phyloP scores from a whole-genome alignment of 1,140 invertebrate genomes.

The Geopemphigus sp. region DNA sequence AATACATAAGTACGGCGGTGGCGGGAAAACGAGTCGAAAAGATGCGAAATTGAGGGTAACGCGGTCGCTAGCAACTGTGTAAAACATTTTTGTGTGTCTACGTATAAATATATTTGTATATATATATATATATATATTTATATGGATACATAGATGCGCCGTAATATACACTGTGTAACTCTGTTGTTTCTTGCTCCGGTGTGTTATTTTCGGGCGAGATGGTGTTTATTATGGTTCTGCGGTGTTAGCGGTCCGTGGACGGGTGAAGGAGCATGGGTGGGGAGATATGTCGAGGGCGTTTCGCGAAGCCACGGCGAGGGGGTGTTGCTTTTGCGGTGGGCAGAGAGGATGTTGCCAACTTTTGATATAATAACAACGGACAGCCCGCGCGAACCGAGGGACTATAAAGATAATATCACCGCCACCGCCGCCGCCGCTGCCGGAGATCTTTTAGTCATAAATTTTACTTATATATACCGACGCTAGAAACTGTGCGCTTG shows the following conservation, averaged over 20 bases:
- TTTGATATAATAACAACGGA: conserved; percentile 50
- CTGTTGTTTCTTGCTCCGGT: conserved; percentile 8
- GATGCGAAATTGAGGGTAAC: too few species aligned
- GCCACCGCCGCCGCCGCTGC: not conserved
- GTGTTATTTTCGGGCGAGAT: conserved; percentile 28
- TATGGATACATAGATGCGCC: not conserved
- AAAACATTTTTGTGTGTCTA: too few species aligned
- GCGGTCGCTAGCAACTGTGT: too few species aligned
- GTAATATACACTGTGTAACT: not conserved
- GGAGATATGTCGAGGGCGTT: not conserved
- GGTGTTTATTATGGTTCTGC: conserved; percentile 35
- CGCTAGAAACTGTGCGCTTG: conserved; percentile 18
- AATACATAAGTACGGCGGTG: not conserved
- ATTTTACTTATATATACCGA: conserved; percentile 40
- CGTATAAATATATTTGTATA: too few species aligned
- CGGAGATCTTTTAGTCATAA: conserved; percentile 47
- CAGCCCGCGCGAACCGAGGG: conserved; percentile 42
- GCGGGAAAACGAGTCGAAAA: not conserved
- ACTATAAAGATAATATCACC: conserved; percentile 47
- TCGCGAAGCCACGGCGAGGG: not conserved
- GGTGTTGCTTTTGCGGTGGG: not conserved
- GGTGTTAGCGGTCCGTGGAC: not conserved
- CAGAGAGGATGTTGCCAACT: conserved; percentile 41
- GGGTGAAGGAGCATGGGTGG: not conserved
- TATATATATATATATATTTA: too few species aligned